These are phyloP conservation scores for Dysmachus trigonus DNA, from an alignment of 2,888 invertebrate species.

Conservation along the genomic window DNA sequence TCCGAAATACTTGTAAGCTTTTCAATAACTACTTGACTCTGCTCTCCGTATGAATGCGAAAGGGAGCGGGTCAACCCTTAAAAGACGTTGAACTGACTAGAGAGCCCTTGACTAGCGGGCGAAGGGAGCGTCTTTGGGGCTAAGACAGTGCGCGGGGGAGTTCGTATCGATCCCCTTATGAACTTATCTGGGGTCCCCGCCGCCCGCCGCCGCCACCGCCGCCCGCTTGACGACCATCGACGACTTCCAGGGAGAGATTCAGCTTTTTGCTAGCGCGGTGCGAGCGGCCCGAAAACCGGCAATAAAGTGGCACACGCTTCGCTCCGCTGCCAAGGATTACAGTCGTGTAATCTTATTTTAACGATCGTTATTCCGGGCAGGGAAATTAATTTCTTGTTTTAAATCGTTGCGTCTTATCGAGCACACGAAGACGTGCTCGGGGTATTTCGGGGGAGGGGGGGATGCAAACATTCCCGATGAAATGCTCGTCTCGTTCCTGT, in stretches of 20 bases:
- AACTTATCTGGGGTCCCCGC: conserved; percentile 30
- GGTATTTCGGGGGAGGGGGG: not conserved
- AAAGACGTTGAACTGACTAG: conserved; percentile 33
- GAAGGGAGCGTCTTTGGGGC: too few species aligned
- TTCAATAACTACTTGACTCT: conserved; percentile 46
- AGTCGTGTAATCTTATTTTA: conserved; percentile 33
- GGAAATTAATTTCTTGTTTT: conserved; percentile 29
- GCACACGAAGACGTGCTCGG: not conserved
- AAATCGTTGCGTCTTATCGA: conserved; percentile 15
- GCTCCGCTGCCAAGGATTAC: not conserved
- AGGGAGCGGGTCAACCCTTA: conserved; percentile 28
- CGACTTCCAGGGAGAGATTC: not conserved
- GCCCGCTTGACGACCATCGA: not conserved
- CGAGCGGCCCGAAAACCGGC: conserved; percentile 1
- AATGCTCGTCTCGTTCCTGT: conserved; percentile 29
- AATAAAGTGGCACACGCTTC: conserved; percentile 12
- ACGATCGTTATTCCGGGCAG: conserved; percentile 19
- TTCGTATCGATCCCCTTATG: conserved; percentile 26
- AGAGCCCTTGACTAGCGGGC: conserved; percentile 10
- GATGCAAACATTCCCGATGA: conserved; percentile 25
- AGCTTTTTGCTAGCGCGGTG: not conserved
- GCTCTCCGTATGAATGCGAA: conserved; percentile 31
- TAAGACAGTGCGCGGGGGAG: conserved; percentile 21
- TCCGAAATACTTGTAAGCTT: conserved; percentile 47
- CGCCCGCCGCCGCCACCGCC: not conserved